Conservation (phyloP, 2,113 vertebrate genomes). For the Apus apus region DNA sequence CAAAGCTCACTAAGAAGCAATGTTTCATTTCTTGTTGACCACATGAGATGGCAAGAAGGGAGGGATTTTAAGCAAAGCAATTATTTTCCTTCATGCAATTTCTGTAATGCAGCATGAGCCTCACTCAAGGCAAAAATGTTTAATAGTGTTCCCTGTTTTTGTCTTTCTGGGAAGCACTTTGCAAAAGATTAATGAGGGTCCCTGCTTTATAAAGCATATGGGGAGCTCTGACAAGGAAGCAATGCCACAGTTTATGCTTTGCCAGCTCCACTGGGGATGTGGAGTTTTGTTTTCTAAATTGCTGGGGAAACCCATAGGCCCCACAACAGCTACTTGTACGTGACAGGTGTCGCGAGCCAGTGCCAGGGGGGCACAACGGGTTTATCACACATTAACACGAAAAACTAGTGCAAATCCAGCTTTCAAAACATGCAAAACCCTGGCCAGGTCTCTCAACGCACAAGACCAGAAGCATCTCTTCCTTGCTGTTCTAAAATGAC, state of each 20-base stretch:
- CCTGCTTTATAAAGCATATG: not conserved
- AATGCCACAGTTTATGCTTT: not conserved
- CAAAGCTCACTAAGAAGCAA: not conserved
- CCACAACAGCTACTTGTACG: not conserved
- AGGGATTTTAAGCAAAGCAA: not conserved
- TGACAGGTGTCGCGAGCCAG: not conserved
- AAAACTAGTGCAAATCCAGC: not conserved
- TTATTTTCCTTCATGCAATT: not conserved
- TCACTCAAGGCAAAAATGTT: not conserved
- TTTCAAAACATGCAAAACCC: not conserved
- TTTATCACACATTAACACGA: not conserved
- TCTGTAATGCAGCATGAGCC: not conserved
- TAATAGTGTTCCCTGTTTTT: not conserved
- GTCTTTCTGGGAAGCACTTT: not conserved
- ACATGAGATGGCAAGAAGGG: not conserved
- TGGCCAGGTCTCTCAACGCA: constrained; percentile 13
- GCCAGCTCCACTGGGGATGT: not conserved
- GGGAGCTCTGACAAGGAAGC: not conserved
- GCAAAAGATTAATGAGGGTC: not conserved
- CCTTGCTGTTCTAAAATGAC: not conserved
- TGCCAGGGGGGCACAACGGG: too few relatives aligned
- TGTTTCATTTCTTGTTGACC: not conserved
- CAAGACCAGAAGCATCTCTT: not conserved
- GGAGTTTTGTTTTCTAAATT: not conserved
- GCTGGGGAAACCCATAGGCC: not conserved